A percentile compares a stretch with the other conserved stretches of the same genome.
These are phyloP conservation scores for Cyanistes caeruleus DNA, from an alignment of 2,113 vertebrate species.

Conservation along the genomic window DNA sequence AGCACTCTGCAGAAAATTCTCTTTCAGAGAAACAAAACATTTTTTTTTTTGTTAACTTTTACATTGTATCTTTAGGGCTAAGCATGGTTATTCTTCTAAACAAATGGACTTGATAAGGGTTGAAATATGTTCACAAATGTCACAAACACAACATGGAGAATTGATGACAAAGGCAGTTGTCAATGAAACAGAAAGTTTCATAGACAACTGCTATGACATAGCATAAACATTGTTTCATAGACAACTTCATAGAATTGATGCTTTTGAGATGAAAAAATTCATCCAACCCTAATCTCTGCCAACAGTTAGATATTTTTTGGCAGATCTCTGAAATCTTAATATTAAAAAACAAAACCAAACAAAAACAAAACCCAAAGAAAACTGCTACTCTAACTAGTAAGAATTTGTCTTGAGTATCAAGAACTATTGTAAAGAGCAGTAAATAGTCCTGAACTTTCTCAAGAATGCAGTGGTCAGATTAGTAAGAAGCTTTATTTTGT, in stretches of 20 bases:
- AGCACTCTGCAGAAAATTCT: not conserved
- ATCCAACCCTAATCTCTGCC: not conserved
- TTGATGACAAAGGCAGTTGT: not conserved
- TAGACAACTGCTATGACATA: too few species aligned
- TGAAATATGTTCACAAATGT: not conserved
- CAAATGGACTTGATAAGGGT: not conserved
- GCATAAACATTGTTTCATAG: too few species aligned
- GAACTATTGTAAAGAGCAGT: not conserved
- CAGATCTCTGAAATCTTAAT: not conserved
- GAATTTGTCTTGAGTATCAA: not conserved
- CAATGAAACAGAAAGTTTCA: not conserved
- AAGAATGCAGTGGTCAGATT: not conserved
- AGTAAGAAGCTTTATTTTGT: not conserved
- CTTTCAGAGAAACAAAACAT: not conserved
- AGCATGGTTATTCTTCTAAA: not conserved
- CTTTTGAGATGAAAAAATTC: not conserved
- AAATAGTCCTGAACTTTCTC: not conserved
- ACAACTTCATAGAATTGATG: not conserved
- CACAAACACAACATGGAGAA: not conserved
- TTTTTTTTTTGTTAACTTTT: not conserved
- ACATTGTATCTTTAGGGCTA: not conserved
- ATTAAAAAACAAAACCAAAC: not conserved
- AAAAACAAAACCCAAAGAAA: not conserved
- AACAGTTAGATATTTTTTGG: not conserved
- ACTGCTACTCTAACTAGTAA: not conserved